These are phyloP conservation scores for Yponomeuta malinellus DNA, from an alignment of 2,888 invertebrate genomes.

Conservation along the genomic window DNA sequence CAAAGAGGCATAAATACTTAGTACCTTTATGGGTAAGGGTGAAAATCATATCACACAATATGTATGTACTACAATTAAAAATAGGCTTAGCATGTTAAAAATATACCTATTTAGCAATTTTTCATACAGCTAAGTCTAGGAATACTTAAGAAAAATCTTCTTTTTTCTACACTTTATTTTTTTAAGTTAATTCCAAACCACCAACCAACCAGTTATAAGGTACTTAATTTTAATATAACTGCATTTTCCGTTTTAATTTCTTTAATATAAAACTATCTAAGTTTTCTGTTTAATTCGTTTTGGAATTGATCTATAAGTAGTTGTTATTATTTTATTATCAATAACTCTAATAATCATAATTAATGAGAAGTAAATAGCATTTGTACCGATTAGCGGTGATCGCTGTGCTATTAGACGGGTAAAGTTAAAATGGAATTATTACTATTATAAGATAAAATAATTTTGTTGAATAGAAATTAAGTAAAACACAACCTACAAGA, in stretches of 20 bases:
- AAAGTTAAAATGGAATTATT: conserved; percentile 7
- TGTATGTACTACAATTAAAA: conserved; percentile 17
- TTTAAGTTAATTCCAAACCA: background rate
- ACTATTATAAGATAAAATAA: background rate
- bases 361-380: conserved; percentile 23
- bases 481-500: no score
- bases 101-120: background rate
- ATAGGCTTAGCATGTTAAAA: background rate
- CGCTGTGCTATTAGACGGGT: conserved; percentile 21
- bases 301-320: conserved; percentile 23
- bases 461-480: no score
- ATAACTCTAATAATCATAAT: conserved; percentile 14
- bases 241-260: background rate
- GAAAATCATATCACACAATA: conserved; percentile 64
- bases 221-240: conserved; percentile 12
- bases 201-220: conserved; percentile 7
- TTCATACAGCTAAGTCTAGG: background rate
- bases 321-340: conserved; percentile 18
- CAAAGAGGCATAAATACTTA: conserved; percentile 13
- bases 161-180: background rate
- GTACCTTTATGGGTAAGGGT: conserved; percentile 19
- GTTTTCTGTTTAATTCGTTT: conserved; percentile 16
- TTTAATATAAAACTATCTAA: conserved; percentile 1
- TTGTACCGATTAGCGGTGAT: conserved; percentile 27
- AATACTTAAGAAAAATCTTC: background rate